phyloP scores from a whole-genome alignment of 2,797 vertebrate species.

The Malurus leucopterus region DNA sequence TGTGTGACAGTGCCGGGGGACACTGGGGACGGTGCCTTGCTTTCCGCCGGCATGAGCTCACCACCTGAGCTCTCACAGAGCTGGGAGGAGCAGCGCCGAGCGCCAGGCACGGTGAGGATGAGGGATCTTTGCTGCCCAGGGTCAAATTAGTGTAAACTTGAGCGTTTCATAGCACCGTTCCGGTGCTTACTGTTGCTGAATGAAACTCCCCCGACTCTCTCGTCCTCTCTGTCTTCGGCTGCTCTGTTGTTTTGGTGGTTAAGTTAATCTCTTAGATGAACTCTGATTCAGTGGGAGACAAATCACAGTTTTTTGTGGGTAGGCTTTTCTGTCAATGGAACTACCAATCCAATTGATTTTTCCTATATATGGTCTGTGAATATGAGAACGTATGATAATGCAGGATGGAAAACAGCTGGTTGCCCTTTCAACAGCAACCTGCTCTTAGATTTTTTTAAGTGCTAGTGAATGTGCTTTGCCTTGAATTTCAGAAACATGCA shows the following conservation, averaged over 20 bases:
- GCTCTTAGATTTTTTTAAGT: neutral
- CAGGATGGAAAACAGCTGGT: neutral
- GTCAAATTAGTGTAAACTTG: rapidly evolving
- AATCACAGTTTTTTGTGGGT: neutral
- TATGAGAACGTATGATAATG: neutral
- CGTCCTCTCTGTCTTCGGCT: rapidly evolving
- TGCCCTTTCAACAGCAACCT: neutral
- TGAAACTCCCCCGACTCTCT: rapidly evolving
- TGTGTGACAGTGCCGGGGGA: rapidly evolving
- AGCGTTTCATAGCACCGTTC: rapidly evolving
- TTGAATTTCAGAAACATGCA: neutral
- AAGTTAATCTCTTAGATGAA: rapidly evolving
- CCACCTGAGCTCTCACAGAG: neutral
- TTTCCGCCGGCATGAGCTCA: rapidly evolving
- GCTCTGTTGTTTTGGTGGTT: neutral
- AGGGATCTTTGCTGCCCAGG: no score
- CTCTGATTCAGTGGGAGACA: neutral
- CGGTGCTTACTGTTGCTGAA: neutral
- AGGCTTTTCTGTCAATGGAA: neutral
- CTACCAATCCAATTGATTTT: rapidly evolving
- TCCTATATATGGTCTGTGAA: rapidly evolving
- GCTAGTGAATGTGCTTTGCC: neutral
- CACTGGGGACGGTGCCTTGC: rapidly evolving
- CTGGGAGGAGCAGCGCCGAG: neutral
- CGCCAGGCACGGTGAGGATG: rapidly evolving